Conservation (phyloP, 2,797 vertebrate species). For the Tachyglossus aculeatus region DNA sequence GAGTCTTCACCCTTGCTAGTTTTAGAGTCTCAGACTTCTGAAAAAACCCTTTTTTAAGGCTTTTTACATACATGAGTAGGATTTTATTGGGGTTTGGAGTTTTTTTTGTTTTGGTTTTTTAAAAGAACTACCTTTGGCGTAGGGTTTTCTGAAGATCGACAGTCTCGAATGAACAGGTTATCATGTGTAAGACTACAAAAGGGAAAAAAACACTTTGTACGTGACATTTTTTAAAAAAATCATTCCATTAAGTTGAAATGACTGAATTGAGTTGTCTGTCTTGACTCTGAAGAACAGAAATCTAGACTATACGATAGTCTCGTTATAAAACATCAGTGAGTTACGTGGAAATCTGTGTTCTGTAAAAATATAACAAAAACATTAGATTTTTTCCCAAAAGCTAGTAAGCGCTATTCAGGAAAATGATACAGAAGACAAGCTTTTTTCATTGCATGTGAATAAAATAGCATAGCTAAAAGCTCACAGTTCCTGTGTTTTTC, state of each 20-base stretch:
- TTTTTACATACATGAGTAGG: background rate
- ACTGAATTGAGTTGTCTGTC: slow-evolving; percentile 13
- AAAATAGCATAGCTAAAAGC: background rate
- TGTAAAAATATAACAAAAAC: too few species aligned
- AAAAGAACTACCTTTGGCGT: too few species aligned
- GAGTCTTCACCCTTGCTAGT: background rate
- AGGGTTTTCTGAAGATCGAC: too few species aligned
- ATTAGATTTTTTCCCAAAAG: too few species aligned
- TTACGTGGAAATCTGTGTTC: slow-evolving; percentile 33
- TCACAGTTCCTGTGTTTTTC: background rate
- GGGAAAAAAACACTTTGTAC: slow-evolving; percentile 17
- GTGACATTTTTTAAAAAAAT: slow-evolving; percentile 18
- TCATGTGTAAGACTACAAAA: background rate
- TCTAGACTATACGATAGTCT: slow-evolving; percentile 17
- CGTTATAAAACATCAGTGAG: slow-evolving; percentile 30
- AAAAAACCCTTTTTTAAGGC: background rate
- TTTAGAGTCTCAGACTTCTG: slow-evolving; percentile 13
- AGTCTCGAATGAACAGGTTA: background rate
- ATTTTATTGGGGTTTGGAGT: background rate
- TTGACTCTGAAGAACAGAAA: slow-evolving; percentile 36
- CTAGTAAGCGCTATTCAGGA: background rate
- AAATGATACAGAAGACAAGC: slow-evolving; percentile 17
- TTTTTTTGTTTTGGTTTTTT: too few species aligned
- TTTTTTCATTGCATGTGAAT: slow-evolving; percentile 14
- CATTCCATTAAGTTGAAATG: slow-evolving; percentile 5